Evolutionary conservation across 1,140 invertebrate species (phyloP).

Genomic region (Dinoponera quadriceps): DNA sequence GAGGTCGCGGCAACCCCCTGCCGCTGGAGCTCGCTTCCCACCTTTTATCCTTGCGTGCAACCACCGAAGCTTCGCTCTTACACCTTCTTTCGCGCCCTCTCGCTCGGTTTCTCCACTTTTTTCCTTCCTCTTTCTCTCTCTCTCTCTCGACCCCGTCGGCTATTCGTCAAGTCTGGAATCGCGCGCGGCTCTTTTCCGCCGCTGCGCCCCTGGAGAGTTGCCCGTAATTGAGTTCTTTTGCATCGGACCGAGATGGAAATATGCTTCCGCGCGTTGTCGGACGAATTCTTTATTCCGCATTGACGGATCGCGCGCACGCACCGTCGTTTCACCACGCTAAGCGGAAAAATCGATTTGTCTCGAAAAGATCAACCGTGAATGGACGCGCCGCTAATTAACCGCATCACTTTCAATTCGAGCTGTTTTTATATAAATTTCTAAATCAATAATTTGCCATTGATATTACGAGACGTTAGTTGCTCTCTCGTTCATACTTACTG

Average conservation of each 20-base stretch:
- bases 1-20: slow-evolving; percentile 26
- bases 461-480: too few species aligned
- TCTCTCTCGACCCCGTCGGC: slow-evolving; percentile 29
- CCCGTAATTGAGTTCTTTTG: slow-evolving; percentile 76
- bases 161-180: slow-evolving; percentile 55
- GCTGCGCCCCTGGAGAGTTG: slow-evolving; percentile 45
- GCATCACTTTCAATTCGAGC: too few species aligned
- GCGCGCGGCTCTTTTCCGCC: slow-evolving; percentile 29
- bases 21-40: slow-evolving; percentile 18
- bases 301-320: not conserved
- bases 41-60: slow-evolving; percentile 44
- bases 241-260: slow-evolving; percentile 47
- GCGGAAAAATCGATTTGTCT: not conserved
- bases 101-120: not conserved
- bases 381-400: too few species aligned
- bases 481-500: too few species aligned
- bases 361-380: not conserved
- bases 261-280: slow-evolving; percentile 28
- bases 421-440: too few species aligned
- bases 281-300: slow-evolving; percentile 32
- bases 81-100: slow-evolving; percentile 25
- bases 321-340: not conserved
- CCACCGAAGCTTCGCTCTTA: slow-evolving; percentile 34
- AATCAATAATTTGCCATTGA: too few species aligned
- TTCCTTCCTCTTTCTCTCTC: not conserved